phyloP scores from a whole-genome alignment of 2,797 vertebrate genomes.

The Synaphobranchus kaupii region DNA sequence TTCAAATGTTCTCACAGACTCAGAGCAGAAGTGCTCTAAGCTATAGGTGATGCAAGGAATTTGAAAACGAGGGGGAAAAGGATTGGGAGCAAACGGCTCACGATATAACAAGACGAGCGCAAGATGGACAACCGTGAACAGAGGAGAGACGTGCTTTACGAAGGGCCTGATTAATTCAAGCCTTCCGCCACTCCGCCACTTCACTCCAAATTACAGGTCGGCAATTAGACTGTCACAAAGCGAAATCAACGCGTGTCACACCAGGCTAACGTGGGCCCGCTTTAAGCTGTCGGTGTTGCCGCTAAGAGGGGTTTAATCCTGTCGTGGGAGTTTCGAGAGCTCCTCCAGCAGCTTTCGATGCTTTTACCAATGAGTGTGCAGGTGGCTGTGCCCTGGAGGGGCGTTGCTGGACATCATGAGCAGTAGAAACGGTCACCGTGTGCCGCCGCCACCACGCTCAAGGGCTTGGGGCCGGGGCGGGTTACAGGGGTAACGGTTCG shows the following conservation, averaged over 20 bases:
- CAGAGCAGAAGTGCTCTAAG: background rate
- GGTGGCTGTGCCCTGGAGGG: background rate
- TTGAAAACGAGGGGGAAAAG: background rate
- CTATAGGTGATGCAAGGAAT: background rate
- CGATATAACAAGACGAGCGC: background rate
- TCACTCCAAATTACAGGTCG: background rate
- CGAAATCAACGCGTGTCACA: background rate
- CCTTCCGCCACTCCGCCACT: background rate
- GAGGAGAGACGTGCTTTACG: background rate
- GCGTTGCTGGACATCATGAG: background rate
- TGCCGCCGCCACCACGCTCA: no score
- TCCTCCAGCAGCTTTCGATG: background rate
- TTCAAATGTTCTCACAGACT: background rate
- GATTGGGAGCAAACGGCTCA: background rate
- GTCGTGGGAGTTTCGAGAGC: slow-evolving; percentile 10
- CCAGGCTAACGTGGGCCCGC: background rate
- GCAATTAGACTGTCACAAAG: background rate
- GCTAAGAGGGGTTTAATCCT: background rate
- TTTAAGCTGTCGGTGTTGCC: background rate
- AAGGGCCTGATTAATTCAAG: background rate
- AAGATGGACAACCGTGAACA: background rate
- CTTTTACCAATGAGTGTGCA: background rate
- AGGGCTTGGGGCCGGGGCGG: background rate
- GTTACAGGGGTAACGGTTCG: background rate
- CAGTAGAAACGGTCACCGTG: background rate